These are phyloP conservation scores for Uria lomvia DNA, from an alignment of 2,113 vertebrate species.

Conservation along the genomic window DNA sequence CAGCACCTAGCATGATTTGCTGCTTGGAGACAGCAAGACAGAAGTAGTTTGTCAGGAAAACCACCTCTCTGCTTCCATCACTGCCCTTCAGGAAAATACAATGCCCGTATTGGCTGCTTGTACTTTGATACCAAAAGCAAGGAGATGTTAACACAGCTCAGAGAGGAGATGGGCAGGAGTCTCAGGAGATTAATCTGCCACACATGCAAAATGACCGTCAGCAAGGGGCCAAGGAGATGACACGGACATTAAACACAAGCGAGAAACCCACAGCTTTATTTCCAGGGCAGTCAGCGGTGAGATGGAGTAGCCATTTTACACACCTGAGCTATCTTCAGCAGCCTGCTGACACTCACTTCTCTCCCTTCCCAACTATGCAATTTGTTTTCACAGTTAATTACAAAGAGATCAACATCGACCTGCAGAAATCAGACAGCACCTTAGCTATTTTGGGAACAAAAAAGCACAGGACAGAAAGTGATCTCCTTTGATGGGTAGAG, in stretches of 20 bases:
- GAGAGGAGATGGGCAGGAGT: not conserved
- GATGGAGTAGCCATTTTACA: constrained; percentile 5
- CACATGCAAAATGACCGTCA: not conserved
- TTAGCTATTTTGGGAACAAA: constrained; percentile 54
- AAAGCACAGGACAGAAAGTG: constrained; percentile 14
- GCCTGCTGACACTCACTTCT: constrained; percentile 1
- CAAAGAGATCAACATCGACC: constrained; percentile 42
- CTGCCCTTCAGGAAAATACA: not conserved
- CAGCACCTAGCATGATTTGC: not conserved
- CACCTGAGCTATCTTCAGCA: constrained; percentile 32
- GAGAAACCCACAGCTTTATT: not conserved
- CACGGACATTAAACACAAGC: not conserved
- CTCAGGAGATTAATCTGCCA: not conserved
- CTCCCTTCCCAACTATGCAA: not conserved
- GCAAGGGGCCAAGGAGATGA: not conserved
- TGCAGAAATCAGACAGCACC: constrained; percentile 23
- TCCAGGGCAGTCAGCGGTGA: not conserved
- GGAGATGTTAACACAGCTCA: not conserved
- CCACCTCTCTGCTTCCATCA: not conserved
- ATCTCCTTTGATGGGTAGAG: constrained; percentile 22
- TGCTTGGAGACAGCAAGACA: not conserved
- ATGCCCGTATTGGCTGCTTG: not conserved
- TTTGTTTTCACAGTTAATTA: constrained; percentile 49
- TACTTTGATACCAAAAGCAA: not conserved
- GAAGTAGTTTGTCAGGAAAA: not conserved